Percentiles rank a stretch among this genome's conserved stretches.
Conservation (phyloP, 1,140 invertebrate genomes). For the Sycophaga agraensis region DNA sequence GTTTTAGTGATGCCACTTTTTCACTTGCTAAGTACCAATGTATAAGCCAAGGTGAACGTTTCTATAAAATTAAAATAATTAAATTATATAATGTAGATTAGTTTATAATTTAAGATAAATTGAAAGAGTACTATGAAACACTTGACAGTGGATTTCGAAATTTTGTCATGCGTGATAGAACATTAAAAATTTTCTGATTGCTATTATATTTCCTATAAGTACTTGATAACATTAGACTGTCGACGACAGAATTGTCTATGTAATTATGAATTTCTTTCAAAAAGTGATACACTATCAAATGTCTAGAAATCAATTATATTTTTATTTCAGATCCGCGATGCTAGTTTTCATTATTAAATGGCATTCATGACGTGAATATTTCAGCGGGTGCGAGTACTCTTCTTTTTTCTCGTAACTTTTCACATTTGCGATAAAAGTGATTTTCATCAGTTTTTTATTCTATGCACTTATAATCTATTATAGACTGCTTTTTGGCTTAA, state of each 20-base stretch:
- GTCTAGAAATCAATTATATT: constrained; percentile 32
- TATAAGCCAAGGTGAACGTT: too few relatives aligned
- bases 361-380: background rate
- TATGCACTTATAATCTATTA: background rate
- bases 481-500: background rate
- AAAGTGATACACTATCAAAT: constrained; percentile 33
- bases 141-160: too few relatives aligned
- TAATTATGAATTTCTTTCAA: constrained; percentile 30
- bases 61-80: too few relatives aligned
- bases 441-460: background rate
- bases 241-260: constrained; percentile 36
- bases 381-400: background rate
- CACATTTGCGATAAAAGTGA: too few relatives aligned
- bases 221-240: constrained; percentile 40
- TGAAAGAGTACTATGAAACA: too few relatives aligned
- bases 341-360: constrained; percentile 4
- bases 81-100: too few relatives aligned
- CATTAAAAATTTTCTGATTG: constrained; percentile 30
- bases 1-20: background rate
- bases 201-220: constrained; percentile 34
- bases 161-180: constrained; percentile 20
- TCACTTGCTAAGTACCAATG: too few relatives aligned
- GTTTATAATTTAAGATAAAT: too few relatives aligned
- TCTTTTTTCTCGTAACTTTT: background rate
- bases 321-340: constrained; percentile 3